These are phyloP conservation scores for Cryptosula pallasiana DNA, from an alignment of 2,888 invertebrate species.

Conservation along the genomic window DNA sequence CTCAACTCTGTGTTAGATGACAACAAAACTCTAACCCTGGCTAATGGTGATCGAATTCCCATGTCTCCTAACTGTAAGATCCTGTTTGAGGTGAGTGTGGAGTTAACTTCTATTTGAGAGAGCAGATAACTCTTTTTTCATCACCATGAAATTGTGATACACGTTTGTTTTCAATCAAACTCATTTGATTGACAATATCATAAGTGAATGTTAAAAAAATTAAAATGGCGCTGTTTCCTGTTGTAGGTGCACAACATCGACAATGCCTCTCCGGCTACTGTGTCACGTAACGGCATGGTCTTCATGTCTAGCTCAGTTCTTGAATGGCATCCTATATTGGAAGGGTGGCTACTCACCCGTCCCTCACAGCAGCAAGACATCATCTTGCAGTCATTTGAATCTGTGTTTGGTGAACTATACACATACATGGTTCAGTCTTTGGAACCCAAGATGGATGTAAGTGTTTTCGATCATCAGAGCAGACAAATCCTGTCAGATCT, in stretches of 20 bases:
- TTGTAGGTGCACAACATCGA: slow-evolving; percentile 56
- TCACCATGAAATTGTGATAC: too few relatives aligned
- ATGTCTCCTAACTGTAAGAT: slow-evolving; percentile 54
- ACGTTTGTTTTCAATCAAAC: too few relatives aligned
- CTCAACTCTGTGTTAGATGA: slow-evolving; percentile 55
- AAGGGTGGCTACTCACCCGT: slow-evolving; percentile 58
- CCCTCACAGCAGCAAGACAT: slow-evolving; percentile 59
- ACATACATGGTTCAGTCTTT: slow-evolving; percentile 81
- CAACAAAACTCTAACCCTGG: slow-evolving; percentile 55
- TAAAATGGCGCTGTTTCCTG: slow-evolving; percentile 42
- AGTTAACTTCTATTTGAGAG: too few relatives aligned
- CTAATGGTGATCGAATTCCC: slow-evolving; percentile 54
- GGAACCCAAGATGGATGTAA: slow-evolving; percentile 65
- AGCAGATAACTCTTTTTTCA: too few relatives aligned
- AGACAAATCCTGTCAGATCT: too few relatives aligned
- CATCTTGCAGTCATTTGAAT: slow-evolving; percentile 67
- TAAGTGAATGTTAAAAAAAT: too few relatives aligned
- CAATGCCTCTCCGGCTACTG: slow-evolving; percentile 55
- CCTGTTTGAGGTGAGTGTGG: slow-evolving; percentile 33
- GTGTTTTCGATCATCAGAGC: slow-evolving; percentile 28
- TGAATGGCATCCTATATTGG: slow-evolving; percentile 87
- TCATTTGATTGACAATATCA: too few relatives aligned
- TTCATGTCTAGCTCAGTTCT: slow-evolving; percentile 95
- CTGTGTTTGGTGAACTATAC: slow-evolving; percentile 68
- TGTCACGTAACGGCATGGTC: slow-evolving; percentile 55